Evolutionary conservation across 64 coral and sea anemone genomes (phyloP).

Genomic region (Stichodactyla helianthus): DNA sequence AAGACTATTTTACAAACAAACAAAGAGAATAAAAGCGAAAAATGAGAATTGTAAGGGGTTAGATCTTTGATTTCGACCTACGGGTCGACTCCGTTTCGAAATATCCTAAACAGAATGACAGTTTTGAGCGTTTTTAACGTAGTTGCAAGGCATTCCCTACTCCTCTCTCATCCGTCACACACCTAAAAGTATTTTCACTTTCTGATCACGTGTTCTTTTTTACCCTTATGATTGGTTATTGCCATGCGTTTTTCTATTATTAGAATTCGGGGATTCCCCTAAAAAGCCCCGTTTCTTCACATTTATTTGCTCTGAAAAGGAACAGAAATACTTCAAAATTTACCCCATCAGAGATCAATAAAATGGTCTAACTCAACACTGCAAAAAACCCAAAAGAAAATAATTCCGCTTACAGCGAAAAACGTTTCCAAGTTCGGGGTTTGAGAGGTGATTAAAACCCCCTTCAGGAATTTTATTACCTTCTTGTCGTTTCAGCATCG

Average conservation of each 20-base stretch:
- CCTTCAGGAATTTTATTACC: neutral
- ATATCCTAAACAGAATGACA: neutral
- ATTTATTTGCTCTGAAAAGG: neutral
- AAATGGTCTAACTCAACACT: neutral
- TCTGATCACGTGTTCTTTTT: neutral
- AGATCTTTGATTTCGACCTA: neutral
- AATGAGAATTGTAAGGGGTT: neutral
- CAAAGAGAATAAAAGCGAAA: neutral
- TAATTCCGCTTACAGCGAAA: neutral
- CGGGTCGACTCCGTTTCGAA: neutral
- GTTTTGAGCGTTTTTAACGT: neutral
- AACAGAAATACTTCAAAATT: neutral
- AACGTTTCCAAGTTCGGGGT: neutral
- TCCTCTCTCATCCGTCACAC: neutral
- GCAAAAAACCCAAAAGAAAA: neutral
- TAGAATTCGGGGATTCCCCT: constrained; percentile 37
- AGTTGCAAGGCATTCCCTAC: neutral
- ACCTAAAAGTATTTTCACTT: neutral
- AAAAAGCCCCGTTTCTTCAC: neutral
- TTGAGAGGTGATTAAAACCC: neutral
- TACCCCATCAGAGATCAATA: neutral
- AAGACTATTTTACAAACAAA: neutral
- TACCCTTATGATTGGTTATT: neutral
- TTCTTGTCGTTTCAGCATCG: neutral
- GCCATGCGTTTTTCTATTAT: neutral